Evolutionary conservation across 2,113 vertebrate genomes (phyloP).

Genomic region (Oryzias javanicus): DNA sequence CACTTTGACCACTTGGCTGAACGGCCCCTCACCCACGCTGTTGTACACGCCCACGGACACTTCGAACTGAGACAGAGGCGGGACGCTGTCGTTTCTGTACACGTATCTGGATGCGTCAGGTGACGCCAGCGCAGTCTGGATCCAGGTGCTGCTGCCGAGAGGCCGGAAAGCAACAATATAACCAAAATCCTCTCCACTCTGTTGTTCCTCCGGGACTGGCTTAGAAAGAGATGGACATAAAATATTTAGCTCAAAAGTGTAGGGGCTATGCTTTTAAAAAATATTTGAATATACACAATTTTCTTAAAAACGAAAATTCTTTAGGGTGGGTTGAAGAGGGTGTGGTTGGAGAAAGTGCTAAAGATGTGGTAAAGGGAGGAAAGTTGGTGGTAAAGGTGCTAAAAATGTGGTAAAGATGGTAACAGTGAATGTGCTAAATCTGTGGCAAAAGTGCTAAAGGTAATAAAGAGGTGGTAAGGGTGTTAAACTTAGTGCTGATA

Average conservation of each 20-base stretch:
- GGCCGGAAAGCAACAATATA: constrained; percentile 83
- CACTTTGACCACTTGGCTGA: constrained; percentile 74
- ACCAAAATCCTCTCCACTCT: constrained; percentile 87
- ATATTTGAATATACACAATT: too few species aligned
- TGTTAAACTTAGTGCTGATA: too few species aligned
- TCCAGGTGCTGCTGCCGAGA: constrained; percentile 81
- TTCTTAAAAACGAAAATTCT: too few species aligned
- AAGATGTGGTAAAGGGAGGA: too few species aligned
- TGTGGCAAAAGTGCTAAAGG: too few species aligned
- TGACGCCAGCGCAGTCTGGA: constrained; percentile 79
- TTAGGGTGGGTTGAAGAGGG: too few species aligned
- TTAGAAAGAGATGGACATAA: constrained; percentile 58
- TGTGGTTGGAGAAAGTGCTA: too few species aligned
- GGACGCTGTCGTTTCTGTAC: constrained; percentile 83
- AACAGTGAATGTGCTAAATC: too few species aligned
- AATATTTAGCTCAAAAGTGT: constrained; percentile 18
- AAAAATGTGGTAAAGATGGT: too few species aligned
- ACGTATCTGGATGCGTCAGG: constrained; percentile 82
- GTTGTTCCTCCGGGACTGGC: constrained; percentile 87
- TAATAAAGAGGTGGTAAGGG: too few species aligned
- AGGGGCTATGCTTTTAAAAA: background rate
- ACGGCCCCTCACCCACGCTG: constrained; percentile 81
- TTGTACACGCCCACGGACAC: constrained; percentile 89
- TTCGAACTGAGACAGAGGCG: constrained; percentile 83
- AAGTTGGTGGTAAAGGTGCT: too few species aligned